Base-by-base conservation (phyloP, 2,888 invertebrate genomes). In the Clusia tigrina region DNA sequence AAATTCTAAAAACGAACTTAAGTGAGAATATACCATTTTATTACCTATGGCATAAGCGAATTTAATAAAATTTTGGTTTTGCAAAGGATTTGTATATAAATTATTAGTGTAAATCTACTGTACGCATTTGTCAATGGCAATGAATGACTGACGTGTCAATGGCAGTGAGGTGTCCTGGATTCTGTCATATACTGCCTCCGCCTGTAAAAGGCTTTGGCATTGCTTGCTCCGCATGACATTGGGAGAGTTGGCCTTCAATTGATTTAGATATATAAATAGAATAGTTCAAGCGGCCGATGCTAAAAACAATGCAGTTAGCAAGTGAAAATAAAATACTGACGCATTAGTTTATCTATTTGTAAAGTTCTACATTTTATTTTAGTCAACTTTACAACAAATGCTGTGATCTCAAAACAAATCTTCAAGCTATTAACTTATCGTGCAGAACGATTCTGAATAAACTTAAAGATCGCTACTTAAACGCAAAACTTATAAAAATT, bases 351-450 rank as follows among this genome's bases (percentile, higher is more conserved):
- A 42, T 17, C 6, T 37, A 52, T 54, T 60, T 54, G 48, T 60
- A 55, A 55, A 54, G 60, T 10, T 60, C 32, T 48, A 42, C 59
- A 26, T 25, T 55, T 55, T 48, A 42, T 6, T 42, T 42, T 32
- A 26, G 52, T 20, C 58, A 60, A 54, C 60, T 60, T 60, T 60
- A 54, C 26, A 60, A 54, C 60, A 54, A 48, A 32, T 60, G 54
- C 2, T 15, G n/a, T 15, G 42, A n/a, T 42, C n/a, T 42, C 32
- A 32, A 32, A 9, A 12, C 32, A 32, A 12, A 5, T 32, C 32
- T 17, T 42, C n/a, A 32, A 32, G 42, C 15, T 17, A 42, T 42
- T 6, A 42, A 42, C 42, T 42, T 42, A 42, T 42, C 42, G 42
- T 42, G n/a, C n/a, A n/a, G 15, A 15, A n/a, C 42, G n/a, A 42